Percentiles rank a stretch among this genome's conserved stretches.
Conservation (phyloP, 2,797 vertebrate species). For the Sebastes reedi region DNA sequence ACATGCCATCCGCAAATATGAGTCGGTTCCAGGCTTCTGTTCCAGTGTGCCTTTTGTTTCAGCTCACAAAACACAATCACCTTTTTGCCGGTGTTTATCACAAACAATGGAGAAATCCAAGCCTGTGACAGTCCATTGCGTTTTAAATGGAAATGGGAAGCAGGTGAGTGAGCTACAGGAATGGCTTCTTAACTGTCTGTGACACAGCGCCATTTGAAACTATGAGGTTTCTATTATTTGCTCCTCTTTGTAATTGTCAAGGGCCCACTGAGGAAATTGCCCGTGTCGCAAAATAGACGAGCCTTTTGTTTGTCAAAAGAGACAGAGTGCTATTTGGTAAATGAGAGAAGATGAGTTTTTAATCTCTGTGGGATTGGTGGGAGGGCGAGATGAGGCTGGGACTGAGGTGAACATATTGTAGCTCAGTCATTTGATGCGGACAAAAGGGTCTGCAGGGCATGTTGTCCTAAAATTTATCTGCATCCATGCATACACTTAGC, state of each 20-base stretch:
- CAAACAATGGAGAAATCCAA: slow-evolving; percentile 61
- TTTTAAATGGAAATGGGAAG: slow-evolving; percentile 64
- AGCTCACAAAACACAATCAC: slow-evolving; percentile 53
- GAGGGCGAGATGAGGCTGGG: neutral
- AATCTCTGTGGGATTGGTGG: slow-evolving; percentile 45
- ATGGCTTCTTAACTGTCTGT: slow-evolving; percentile 71
- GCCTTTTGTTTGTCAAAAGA: slow-evolving; percentile 62
- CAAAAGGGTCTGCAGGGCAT: neutral
- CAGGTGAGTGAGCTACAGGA: slow-evolving; percentile 60
- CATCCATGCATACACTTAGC: neutral
- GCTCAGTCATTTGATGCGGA: neutral
- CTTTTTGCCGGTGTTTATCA: slow-evolving; percentile 51
- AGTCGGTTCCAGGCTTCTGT: slow-evolving; percentile 10
- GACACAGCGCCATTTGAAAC: slow-evolving; percentile 71
- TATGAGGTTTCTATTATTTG: slow-evolving; percentile 67
- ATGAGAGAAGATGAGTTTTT: slow-evolving; percentile 68
- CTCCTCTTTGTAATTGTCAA: slow-evolving; percentile 70
- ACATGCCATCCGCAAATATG: slow-evolving; percentile 16
- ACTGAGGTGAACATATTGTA: slow-evolving; percentile 27
- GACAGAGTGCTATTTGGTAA: slow-evolving; percentile 49
- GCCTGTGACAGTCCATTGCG: slow-evolving; percentile 59
- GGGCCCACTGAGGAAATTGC: slow-evolving; percentile 62
- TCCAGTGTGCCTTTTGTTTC: slow-evolving; percentile 54
- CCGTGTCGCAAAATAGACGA: slow-evolving; percentile 60
- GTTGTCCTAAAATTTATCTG: neutral